Conservation (phyloP, 1,140 invertebrate genomes). For the Archivesica marissinica region DNA sequence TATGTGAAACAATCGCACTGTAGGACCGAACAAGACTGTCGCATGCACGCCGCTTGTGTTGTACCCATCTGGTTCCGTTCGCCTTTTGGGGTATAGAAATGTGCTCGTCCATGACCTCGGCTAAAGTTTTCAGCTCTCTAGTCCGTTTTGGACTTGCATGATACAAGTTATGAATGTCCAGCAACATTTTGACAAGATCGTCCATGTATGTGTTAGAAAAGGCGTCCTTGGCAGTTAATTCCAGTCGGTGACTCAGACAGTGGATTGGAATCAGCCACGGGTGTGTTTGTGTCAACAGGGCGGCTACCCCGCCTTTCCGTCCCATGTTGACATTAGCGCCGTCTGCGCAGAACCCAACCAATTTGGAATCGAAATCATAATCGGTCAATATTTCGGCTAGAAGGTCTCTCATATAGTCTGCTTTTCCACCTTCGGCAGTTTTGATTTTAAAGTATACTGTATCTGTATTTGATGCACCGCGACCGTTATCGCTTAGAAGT, state of each 20-base stretch:
- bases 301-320: not conserved
- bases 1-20: conserved; percentile 38
- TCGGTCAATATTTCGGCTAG: not conserved
- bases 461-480: not conserved
- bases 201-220: conserved; percentile 19
- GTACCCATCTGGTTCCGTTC: conserved; percentile 40
- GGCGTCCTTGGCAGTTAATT: conserved; percentile 45
- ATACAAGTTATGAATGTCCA: conserved; percentile 61
- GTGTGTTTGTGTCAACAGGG: conserved; percentile 38
- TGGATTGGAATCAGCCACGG: conserved; percentile 45
- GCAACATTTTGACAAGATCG: conserved; percentile 21
- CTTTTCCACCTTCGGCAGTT: not conserved
- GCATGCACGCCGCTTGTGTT: conserved; percentile 15
- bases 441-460: not conserved
- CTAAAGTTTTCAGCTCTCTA: conserved; percentile 8
- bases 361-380: not conserved
- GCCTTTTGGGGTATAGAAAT: conserved; percentile 21
- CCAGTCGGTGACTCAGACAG: conserved; percentile 52
- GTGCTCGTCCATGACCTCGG: not conserved
- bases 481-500: conserved; percentile 13
- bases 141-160: conserved; percentile 51
- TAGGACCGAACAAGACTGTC: conserved; percentile 15
- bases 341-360: conserved; percentile 37
- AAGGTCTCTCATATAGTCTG: not conserved
- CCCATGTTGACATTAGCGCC: conserved; percentile 54